Evolutionary conservation across 2,888 invertebrate genomes (phyloP).

Genomic region (Camptogramma bilineatum): DNA sequence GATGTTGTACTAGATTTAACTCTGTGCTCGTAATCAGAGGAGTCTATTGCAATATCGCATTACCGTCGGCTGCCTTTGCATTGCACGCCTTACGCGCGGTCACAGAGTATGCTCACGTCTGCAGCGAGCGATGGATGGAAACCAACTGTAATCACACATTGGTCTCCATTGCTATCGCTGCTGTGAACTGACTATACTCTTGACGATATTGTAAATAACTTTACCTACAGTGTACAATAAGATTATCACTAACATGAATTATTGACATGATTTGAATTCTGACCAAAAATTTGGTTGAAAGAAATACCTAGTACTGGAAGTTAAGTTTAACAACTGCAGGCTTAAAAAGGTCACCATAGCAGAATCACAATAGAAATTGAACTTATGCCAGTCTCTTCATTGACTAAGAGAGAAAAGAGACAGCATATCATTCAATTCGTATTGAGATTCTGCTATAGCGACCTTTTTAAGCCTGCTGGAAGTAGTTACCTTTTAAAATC

Average conservation of each 20-base stretch:
- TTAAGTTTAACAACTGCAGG: neutral
- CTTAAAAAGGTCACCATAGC: too few relatives aligned
- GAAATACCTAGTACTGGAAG: neutral
- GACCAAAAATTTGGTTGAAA: neutral
- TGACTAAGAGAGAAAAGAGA: too few relatives aligned
- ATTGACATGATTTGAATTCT: neutral
- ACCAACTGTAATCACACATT: constrained; percentile 79
- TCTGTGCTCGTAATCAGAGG: constrained; percentile 69
- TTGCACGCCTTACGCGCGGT: constrained; percentile 58
- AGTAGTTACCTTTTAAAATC: too few relatives aligned
- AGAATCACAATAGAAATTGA: too few relatives aligned
- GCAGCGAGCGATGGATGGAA: constrained; percentile 80
- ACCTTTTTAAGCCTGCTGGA: too few relatives aligned
- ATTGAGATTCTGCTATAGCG: too few relatives aligned
- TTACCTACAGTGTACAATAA: constrained; percentile 46
- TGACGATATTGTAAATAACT: constrained; percentile 51
- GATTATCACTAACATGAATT: constrained; percentile 27
- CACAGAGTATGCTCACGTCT: constrained; percentile 63
- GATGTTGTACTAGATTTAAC: constrained; percentile 71
- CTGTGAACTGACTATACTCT: constrained; percentile 74
- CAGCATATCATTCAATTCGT: too few relatives aligned
- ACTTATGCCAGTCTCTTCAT: too few relatives aligned
- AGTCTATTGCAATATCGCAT: constrained; percentile 68
- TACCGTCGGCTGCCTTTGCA: constrained; percentile 53
- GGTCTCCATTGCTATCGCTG: constrained; percentile 81